These are phyloP conservation scores for Homalodisca vitripennis DNA, from an alignment of 1,140 invertebrate genomes.

Conservation along the genomic window DNA sequence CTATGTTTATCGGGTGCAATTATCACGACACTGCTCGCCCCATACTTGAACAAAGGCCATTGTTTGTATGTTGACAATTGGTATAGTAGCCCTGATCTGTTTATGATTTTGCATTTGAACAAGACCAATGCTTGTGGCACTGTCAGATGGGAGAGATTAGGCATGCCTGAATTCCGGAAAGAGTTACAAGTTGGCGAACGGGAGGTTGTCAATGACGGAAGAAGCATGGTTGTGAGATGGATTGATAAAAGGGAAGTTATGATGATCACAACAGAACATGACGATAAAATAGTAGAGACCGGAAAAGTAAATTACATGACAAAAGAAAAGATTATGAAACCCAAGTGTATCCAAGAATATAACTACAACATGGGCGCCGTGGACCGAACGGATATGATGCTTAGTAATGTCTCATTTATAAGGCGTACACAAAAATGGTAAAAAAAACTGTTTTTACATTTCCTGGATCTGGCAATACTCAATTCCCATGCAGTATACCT, in stretches of 20 bases:
- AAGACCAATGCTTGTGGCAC: slow-evolving; percentile 42
- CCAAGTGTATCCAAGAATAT: slow-evolving; percentile 46
- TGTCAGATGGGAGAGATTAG: slow-evolving; percentile 39
- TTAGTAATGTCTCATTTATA: slow-evolving; percentile 42
- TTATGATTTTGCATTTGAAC: slow-evolving; percentile 38
- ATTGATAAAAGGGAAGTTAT: slow-evolving; percentile 42
- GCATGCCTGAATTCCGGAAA: slow-evolving; percentile 42
- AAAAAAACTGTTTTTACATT: slow-evolving; percentile 46
- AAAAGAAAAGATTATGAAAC: slow-evolving; percentile 40
- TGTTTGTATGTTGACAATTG: slow-evolving; percentile 43
- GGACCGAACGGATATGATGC: slow-evolving; percentile 45
- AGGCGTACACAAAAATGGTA: too few relatives aligned
- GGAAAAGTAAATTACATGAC: slow-evolving; percentile 30
- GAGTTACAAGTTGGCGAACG: slow-evolving; percentile 42
- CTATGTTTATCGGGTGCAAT: slow-evolving; percentile 42
- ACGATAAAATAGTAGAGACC: slow-evolving; percentile 35
- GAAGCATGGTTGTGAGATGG: slow-evolving; percentile 44
- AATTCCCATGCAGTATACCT: slow-evolving; percentile 25
- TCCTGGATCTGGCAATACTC: slow-evolving; percentile 37
- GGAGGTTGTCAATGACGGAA: slow-evolving; percentile 35
- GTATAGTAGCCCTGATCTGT: slow-evolving; percentile 41
- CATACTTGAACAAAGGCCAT: slow-evolving; percentile 42
- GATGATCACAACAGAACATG: slow-evolving; percentile 44
- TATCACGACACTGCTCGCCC: slow-evolving; percentile 40
- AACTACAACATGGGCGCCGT: slow-evolving; percentile 47